Evolutionary conservation across 2,888 invertebrate genomes (phyloP), one percentile per base, ranked within the genome.

Genomic region (Xiphydria camelus): DNA sequence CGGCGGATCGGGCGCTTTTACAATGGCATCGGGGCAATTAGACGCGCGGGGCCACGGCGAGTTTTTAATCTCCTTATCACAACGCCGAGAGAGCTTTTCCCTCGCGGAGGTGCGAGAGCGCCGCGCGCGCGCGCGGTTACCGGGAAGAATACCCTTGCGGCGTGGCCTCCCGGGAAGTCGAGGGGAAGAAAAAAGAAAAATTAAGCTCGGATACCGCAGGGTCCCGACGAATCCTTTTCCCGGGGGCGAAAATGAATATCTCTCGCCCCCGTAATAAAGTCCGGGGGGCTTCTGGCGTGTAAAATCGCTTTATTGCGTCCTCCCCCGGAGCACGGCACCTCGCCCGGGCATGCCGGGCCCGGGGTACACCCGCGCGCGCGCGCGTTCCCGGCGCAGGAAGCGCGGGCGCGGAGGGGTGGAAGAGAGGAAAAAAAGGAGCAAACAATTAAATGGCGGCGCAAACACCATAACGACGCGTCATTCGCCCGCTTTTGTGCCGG

Each of bases 211-310:
- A 31, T 35, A 15, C 12, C 14, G 21, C 14, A 35, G 19, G 26
- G 14, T 39, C 7, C 19, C 7, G 18, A 4, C 29, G 19, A 26
- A 39, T 39, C 35, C 38, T 23, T 37, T 50, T 45, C 45, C 40
- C 39, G 39, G 47, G 40, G 40, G 46, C 45, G 46, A 47, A 47
- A 45, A 44, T 47, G 47, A 47, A 47, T 47, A 31, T 40, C 18
- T 35, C 33, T 29, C 14, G 29, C 10, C 5, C n/a, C n/a, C n/a
- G 15, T 4, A 12, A 29, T 29, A 29, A 26, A 26, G 7, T 12
- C 12, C 3, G 15, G 10, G 4, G 12, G 9, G 29, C 29, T 12
- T 29, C 29, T 12, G 29, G 14, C 15, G 9, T 29, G 29, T 5
- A 29, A 29, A 29, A 15, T 29, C 29, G 12, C 3, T 29, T 29